phyloP scores from a whole-genome alignment of 2,113 vertebrate species.

The Petaurus breviceps region DNA sequence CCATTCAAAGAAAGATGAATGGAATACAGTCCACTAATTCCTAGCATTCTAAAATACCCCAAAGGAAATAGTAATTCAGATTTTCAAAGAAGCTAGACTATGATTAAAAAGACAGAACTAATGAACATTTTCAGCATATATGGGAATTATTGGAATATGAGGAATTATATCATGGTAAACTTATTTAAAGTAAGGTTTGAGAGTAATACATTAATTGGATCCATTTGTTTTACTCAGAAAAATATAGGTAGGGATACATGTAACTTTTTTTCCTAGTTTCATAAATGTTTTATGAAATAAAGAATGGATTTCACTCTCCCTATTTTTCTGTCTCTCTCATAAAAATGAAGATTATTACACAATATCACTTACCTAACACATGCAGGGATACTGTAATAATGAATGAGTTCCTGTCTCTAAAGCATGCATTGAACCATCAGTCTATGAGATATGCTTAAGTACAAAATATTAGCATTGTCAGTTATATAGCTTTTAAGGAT shows the following conservation, averaged over 20 bases:
- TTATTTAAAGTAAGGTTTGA: not conserved
- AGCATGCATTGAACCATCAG: not conserved
- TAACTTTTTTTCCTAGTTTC: not conserved
- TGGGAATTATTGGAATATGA: not conserved
- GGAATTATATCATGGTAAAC: not conserved
- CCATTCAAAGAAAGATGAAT: not conserved
- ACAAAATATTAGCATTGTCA: constrained; percentile 30
- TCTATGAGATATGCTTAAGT: constrained; percentile 37
- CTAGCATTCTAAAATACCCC: not conserved
- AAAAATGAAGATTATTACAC: not conserved
- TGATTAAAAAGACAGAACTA: not conserved
- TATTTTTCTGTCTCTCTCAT: not conserved
- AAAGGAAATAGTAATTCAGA: not conserved
- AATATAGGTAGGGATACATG: not conserved
- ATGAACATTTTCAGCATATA: not conserved
- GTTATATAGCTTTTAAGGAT: constrained; percentile 39
- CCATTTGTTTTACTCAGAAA: not conserved
- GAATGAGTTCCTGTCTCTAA: constrained; percentile 14
- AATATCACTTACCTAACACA: not conserved
- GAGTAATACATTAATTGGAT: not conserved
- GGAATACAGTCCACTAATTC: not conserved
- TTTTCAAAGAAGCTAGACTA: not conserved
- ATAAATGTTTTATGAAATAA: not conserved
- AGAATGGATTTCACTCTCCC: not conserved
- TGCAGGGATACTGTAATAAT: not conserved